These are phyloP conservation scores for Streblospio benedicti DNA, from an alignment of 1,140 invertebrate genomes.

Conservation along the genomic window DNA sequence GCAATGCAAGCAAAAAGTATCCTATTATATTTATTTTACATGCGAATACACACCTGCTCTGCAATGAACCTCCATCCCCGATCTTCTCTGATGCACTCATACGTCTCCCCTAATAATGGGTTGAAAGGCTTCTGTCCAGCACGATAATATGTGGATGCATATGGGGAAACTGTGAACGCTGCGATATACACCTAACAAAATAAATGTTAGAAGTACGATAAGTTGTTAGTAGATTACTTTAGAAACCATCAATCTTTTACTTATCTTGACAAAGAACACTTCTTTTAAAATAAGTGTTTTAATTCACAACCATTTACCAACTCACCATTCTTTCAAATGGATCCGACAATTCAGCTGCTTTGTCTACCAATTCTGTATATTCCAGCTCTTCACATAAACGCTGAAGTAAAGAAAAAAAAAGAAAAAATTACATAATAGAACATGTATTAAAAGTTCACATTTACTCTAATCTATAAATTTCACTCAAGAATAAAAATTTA, in stretches of 20 bases:
- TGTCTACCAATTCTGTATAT: constrained; percentile 84
- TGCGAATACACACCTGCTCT: constrained; percentile 63
- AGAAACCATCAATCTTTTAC: neutral
- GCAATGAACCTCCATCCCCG: constrained; percentile 86
- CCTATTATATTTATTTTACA: neutral
- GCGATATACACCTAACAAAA: constrained; percentile 73
- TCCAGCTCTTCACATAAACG: constrained; percentile 96
- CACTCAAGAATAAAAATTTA: neutral
- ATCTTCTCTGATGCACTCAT: constrained; percentile 93
- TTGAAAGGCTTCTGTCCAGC: constrained; percentile 52
- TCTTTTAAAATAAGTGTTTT: too few species aligned
- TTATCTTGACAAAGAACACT: too few species aligned
- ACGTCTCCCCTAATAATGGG: constrained; percentile 79
- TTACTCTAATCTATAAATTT: neutral
- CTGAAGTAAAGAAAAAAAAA: constrained; percentile 43
- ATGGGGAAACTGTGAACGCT: constrained; percentile 91
- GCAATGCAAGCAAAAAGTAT: neutral
- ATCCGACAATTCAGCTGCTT: constrained; percentile 64
- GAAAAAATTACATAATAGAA: neutral
- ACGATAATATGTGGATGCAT: constrained; percentile 69
- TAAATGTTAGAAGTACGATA: neutral
- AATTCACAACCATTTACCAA: too few species aligned
- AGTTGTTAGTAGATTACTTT: neutral
- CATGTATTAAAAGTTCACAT: neutral
- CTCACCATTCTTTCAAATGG: constrained; percentile 57